Evolutionary conservation across 2,797 vertebrate species (phyloP).

Genomic region (Pampus argenteus): DNA sequence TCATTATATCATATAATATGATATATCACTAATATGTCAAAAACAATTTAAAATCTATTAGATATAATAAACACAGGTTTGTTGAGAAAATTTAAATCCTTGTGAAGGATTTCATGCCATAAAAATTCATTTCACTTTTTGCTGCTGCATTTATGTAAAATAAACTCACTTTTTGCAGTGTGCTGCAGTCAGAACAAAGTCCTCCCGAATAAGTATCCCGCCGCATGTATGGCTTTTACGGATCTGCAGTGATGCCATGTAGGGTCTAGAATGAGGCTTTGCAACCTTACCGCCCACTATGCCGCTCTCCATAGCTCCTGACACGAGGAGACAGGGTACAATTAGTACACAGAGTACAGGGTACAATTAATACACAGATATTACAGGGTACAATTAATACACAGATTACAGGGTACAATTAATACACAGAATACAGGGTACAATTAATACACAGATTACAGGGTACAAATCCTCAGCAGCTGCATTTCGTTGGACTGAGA

Average conservation of each 20-base stretch:
- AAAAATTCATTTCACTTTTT: too few species aligned
- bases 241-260: conserved; percentile 81
- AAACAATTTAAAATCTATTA: not conserved
- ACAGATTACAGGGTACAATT: too few species aligned
- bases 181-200: conserved; percentile 81
- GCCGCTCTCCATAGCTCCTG: conserved; percentile 70
- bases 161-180: conserved; percentile 72
- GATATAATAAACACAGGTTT: not conserved
- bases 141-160: not conserved
- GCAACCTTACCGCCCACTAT: conserved; percentile 71
- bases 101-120: too few species aligned
- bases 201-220: conserved; percentile 75
- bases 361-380: too few species aligned
- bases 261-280: conserved; percentile 80
- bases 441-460: not conserved
- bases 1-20: not conserved
- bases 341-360: too few species aligned
- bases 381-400: too few species aligned
- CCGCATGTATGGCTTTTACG: conserved; percentile 38
- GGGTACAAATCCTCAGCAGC: not conserved
- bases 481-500: not conserved
- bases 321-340: not conserved
- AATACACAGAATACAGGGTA: too few species aligned
- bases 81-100: too few species aligned
- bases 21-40: not conserved